Evolutionary conservation across 2,888 invertebrate species (phyloP), one percentile per base, ranked within the genome.

Genomic region (Drosophila tripunctata): DNA sequence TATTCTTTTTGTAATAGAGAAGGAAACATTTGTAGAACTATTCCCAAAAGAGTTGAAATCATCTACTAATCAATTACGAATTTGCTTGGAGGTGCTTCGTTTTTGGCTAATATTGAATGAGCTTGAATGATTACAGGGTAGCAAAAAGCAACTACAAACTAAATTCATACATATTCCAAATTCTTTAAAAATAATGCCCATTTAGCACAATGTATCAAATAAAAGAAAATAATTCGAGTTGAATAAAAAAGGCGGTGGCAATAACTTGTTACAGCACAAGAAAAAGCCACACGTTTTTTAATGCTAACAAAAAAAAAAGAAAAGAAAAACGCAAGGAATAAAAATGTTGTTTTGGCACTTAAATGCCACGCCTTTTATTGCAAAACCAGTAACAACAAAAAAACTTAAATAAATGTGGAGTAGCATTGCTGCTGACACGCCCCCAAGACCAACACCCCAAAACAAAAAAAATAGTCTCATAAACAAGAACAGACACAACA

Each of bases 291-390:
- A 51, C 17, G 27, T 17, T 50, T 50, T 36, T 36, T 33, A 17
- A n/a, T 8, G 12, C 2, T 50, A 24, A 47, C 6, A 12, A 27
- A 41, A 30, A 57, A 54, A 43, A 21, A n/a, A 21, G 33, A 24
- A 24, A 7, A 8, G 10, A 27, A 3, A 27, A 27, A 27, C 27
- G 8, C 27, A 27, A 27, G 27, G n/a, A 27, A 27, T 27, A 27
- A 27, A 27, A 36, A 31, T 36, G 38, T 55, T 50, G 44, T 48
- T 74, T 61, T 69, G 52, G 44, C 65, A 65, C 52, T 56, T 52
- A 56, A 48, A 48, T 14, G 60, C 76, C 79, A 81, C 81, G 71
- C 71, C 77, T 76, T n/a, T 67, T 61, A 21, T 31, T 33, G 48
- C 31, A 31, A 22, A 48, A 35, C 33, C 21, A 21, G 22, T 19